A percentile compares a stretch with the other conserved stretches of the same genome.
phyloP scores from a whole-genome alignment of 2,888 invertebrate genomes.

The Lochmaea crataegi region DNA sequence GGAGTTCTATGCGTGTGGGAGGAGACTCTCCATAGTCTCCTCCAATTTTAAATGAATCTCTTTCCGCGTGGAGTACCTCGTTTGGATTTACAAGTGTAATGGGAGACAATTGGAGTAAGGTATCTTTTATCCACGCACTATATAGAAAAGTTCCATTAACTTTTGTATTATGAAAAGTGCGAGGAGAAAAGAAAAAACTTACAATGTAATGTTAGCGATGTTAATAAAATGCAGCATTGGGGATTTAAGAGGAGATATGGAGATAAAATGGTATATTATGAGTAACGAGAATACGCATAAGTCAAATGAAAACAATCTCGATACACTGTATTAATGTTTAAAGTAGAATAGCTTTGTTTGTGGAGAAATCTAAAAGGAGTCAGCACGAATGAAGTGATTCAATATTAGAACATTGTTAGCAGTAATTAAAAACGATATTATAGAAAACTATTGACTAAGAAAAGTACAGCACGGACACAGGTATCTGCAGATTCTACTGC shows the following conservation, averaged over 20 bases:
- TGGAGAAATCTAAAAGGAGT: too few relatives aligned
- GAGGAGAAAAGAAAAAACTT: not conserved
- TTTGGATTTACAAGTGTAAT: conserved; percentile 3
- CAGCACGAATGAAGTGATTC: too few relatives aligned
- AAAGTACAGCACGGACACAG: too few relatives aligned
- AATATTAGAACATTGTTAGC: too few relatives aligned
- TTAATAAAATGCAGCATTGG: not conserved
- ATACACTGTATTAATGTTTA: too few relatives aligned
- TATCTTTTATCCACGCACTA: conserved; percentile 7
- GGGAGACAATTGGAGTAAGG: conserved; percentile 15
- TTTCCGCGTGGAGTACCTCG: conserved; percentile 13
- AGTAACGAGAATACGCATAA: too few relatives aligned
- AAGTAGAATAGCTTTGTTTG: too few relatives aligned
- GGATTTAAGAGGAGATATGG: not conserved
- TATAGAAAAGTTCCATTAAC: not conserved
- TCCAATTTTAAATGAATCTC: conserved; percentile 16
- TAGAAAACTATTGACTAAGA: too few relatives aligned
- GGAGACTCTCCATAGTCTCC: conserved; percentile 10
- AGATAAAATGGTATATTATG: not conserved
- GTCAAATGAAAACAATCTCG: too few relatives aligned
- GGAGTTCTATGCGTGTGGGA: conserved; percentile 11
- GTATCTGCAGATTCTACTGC: too few relatives aligned
- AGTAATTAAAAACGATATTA: too few relatives aligned
- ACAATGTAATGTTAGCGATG: not conserved
- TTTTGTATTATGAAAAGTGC: not conserved